A percentile compares a stretch with the other conserved stretches of the same genome.
These are phyloP conservation scores for Magallana angulata DNA, from an alignment of 1,140 invertebrate species.

Conservation along the genomic window DNA sequence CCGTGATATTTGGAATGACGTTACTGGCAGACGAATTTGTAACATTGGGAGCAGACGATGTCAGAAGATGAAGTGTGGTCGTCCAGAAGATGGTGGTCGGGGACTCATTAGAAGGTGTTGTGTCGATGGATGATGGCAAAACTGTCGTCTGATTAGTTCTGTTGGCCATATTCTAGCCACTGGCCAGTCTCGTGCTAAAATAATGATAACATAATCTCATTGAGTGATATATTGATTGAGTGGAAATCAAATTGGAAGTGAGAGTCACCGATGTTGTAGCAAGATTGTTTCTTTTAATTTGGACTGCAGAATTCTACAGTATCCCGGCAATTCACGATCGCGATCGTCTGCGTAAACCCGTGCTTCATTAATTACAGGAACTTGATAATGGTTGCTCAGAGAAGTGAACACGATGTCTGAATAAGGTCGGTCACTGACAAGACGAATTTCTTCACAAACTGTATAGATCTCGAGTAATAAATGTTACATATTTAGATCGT, in stretches of 20 bases:
- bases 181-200: not conserved
- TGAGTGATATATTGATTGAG: not conserved
- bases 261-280: not conserved
- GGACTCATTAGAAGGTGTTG: conserved; percentile 2
- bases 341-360: not conserved
- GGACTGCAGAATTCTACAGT: not conserved
- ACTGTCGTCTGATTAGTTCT: not conserved
- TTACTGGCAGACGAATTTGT: conserved; percentile 20
- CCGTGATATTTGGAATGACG: conserved; percentile 22
- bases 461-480: too few species aligned
- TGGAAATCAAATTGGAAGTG: not conserved
- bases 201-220: not conserved
- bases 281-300: not conserved
- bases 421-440: too few species aligned
- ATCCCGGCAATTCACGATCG: not conserved
- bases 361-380: not conserved
- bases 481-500: too few species aligned
- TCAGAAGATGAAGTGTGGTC: not conserved
- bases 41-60: not conserved
- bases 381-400: not conserved
- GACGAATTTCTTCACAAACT: too few species aligned
- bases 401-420: too few species aligned
- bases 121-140: not conserved
- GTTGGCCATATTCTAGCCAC: not conserved
- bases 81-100: not conserved